Evolutionary conservation across 2,113 vertebrate genomes (phyloP).

Genomic region (Oncorhynchus nerka): DNA sequence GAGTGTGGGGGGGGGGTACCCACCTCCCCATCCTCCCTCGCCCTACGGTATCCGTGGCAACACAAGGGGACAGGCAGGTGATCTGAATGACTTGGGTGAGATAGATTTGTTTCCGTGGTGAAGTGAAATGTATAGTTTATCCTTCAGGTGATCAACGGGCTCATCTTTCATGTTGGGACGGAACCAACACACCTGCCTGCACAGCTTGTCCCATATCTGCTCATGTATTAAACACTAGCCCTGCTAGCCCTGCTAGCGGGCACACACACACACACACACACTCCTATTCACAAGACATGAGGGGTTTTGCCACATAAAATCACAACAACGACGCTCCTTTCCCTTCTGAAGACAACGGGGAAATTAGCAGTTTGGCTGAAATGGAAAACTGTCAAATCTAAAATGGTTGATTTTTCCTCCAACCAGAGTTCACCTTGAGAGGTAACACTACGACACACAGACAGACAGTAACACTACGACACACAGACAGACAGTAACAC

Average conservation of each 20-base stretch:
- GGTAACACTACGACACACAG: no score
- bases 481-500: no score
- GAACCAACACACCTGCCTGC: background rate
- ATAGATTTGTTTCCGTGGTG: constrained; percentile 14
- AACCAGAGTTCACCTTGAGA: no score
- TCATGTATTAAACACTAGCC: background rate
- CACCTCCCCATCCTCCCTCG: background rate
- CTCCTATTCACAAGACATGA: no score
- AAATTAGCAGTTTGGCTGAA: no score
- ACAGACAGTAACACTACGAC: no score
- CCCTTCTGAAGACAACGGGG: no score
- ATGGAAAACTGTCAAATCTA: no score
- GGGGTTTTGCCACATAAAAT: no score
- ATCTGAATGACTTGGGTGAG: background rate
- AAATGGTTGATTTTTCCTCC: no score
- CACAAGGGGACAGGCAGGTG: background rate
- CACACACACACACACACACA: no score
- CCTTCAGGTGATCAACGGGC: constrained; percentile 8
- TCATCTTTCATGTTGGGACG: constrained; percentile 8
- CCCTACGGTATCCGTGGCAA: background rate
- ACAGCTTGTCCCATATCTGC: background rate
- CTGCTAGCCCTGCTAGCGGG: background rate
- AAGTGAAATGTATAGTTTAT: constrained; percentile 12
- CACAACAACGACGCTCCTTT: no score
- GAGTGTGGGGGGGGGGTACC: background rate